Evolutionary conservation across 2,888 invertebrate species (phyloP).

Genomic region (Drosophila prolongata): DNA sequence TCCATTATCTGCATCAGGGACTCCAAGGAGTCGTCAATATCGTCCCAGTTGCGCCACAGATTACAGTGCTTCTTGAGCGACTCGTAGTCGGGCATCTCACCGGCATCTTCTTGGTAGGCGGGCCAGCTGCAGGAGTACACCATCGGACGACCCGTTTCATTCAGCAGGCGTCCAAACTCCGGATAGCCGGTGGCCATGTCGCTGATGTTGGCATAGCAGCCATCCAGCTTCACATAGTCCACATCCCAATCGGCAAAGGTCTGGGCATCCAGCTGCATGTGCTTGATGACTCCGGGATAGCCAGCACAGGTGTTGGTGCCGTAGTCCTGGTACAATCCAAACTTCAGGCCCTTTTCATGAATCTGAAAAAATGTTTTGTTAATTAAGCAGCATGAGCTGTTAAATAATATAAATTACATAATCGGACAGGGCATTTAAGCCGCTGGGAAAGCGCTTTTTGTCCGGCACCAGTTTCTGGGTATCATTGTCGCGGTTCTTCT

Average conservation of each 20-base stretch:
- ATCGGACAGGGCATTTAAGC: constrained; percentile 89
- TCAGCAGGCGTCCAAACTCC: constrained; percentile 88
- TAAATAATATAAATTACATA: constrained; percentile 86
- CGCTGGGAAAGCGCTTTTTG: constrained; percentile 89
- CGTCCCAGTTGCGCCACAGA: constrained; percentile 89
- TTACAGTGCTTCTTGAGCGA: constrained; percentile 87
- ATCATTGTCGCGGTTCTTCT: constrained; percentile 86
- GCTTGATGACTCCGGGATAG: constrained; percentile 89
- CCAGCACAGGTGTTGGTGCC: constrained; percentile 91
- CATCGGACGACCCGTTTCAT: constrained; percentile 91
- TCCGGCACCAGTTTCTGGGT: constrained; percentile 88
- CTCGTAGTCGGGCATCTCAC: constrained; percentile 85
- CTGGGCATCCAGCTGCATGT: constrained; percentile 88
- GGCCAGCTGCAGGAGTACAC: constrained; percentile 94
- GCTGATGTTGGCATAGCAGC: constrained; percentile 88
- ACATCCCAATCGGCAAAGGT: constrained; percentile 92
- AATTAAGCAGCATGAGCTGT: no score
- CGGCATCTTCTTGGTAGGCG: constrained; percentile 87
- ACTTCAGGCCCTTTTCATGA: constrained; percentile 89
- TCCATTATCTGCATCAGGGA: constrained; percentile 86
- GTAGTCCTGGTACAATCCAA: constrained; percentile 92
- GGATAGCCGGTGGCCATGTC: constrained; percentile 89
- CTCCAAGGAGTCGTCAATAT: constrained; percentile 87
- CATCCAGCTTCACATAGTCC: constrained; percentile 92
- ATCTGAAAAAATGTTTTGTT: constrained; percentile 83